A percentile compares a stretch with the other conserved stretches of the same genome.
phyloP scores from a whole-genome alignment of 2,113 vertebrate species.

The Aplodontia rufa region DNA sequence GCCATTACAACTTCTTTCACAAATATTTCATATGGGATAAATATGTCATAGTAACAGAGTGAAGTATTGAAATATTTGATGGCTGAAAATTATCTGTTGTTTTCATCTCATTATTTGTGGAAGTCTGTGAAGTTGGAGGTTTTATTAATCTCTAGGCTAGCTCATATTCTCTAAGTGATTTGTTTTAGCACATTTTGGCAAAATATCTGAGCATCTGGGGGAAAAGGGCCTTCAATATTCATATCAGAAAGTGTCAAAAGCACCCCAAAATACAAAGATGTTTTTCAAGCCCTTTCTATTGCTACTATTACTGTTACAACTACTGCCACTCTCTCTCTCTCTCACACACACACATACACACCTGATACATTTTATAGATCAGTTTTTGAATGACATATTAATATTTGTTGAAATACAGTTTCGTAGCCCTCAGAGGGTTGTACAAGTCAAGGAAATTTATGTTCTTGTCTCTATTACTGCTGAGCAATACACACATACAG shows the following conservation, averaged over 20 bases:
- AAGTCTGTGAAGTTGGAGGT: constrained; percentile 69
- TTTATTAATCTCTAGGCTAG: constrained; percentile 77
- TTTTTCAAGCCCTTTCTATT: background rate
- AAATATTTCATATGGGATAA: constrained; percentile 80
- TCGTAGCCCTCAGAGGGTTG: background rate
- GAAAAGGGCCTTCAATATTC: constrained; percentile 68
- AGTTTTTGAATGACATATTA: constrained; percentile 44
- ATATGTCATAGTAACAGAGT: constrained; percentile 76
- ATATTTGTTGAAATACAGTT: constrained; percentile 67
- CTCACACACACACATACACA: background rate
- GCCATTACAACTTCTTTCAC: constrained; percentile 80
- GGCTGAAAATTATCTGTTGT: constrained; percentile 76
- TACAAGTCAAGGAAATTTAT: constrained; percentile 58
- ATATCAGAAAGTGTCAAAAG: constrained; percentile 47
- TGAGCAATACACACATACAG: background rate
- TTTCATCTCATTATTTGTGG: constrained; percentile 81
- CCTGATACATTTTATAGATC: background rate
- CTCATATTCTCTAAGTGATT: constrained; percentile 74
- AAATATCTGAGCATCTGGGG: constrained; percentile 76
- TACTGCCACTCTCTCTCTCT: background rate
- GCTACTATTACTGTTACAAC: no score
- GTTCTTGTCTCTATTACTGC: constrained; percentile 16
- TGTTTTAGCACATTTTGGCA: constrained; percentile 68
- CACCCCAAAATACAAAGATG: background rate
- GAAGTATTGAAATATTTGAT: constrained; percentile 80